Evolutionary conservation across 1,140 invertebrate species (phyloP).

Genomic region (Meloidogyne exigua): DNA sequence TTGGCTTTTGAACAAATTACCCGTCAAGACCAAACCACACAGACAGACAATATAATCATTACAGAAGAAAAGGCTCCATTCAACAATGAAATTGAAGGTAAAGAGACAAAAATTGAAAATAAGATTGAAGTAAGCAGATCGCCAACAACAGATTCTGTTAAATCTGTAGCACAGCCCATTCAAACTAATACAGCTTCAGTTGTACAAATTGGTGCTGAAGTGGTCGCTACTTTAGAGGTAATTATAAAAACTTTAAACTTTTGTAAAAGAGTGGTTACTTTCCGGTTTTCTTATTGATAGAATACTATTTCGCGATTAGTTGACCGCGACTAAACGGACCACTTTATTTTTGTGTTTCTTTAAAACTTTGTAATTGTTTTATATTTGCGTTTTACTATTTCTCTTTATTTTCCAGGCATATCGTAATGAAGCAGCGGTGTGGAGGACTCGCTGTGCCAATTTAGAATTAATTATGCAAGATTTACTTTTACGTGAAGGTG

Average conservation of each 20-base stretch:
- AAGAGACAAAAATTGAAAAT: neutral
- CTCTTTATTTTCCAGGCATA: constrained; percentile 55
- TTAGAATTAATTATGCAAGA: constrained; percentile 57
- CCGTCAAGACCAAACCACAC: neutral
- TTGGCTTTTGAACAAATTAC: neutral
- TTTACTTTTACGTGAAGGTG: constrained; percentile 24
- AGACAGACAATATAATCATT: neutral
- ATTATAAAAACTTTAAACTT: neutral
- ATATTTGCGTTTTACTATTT: too few relatives aligned
- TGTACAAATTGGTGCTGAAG: neutral
- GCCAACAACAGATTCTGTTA: neutral
- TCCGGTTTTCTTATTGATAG: too few relatives aligned
- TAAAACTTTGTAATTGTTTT: too few relatives aligned
- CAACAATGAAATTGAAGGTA: neutral
- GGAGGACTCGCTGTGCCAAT: constrained; percentile 61
- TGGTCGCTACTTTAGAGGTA: constrained; percentile 19
- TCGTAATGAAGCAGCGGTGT: constrained; percentile 60
- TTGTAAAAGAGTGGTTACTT: too few relatives aligned
- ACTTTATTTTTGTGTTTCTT: too few relatives aligned
- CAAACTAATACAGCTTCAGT: neutral
- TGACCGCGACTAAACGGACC: too few relatives aligned
- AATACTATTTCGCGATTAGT: too few relatives aligned
- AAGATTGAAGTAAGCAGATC: neutral
- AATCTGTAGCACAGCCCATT: neutral
- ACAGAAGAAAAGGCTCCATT: neutral